Conservation (phyloP, 2,888 invertebrate genomes). For the Agrochola lychnidis region DNA sequence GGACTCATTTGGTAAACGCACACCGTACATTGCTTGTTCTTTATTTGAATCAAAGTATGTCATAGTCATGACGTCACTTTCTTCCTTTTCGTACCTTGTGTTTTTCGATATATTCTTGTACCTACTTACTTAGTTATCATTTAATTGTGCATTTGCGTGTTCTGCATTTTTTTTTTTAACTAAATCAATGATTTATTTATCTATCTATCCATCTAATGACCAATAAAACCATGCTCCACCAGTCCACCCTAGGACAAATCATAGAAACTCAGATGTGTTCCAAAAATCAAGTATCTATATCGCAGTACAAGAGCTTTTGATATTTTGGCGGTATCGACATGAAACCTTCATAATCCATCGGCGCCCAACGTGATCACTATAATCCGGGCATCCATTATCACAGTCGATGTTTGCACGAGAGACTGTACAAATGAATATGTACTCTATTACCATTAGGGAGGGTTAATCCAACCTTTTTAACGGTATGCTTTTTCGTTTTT, state of each 20-base stretch:
- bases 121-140: not conserved
- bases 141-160: not conserved
- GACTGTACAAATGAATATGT: constrained; percentile 50
- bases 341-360: constrained; percentile 52
- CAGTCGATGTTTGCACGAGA: constrained; percentile 41
- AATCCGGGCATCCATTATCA: constrained; percentile 57
- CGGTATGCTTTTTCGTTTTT: not conserved
- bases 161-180: not conserved
- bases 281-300: constrained; percentile 2
- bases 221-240: not conserved
- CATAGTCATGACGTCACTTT: too few species aligned
- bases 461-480: constrained; percentile 37
- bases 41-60: not conserved
- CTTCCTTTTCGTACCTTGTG: too few species aligned
- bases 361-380: constrained; percentile 42
- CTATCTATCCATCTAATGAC: not conserved
- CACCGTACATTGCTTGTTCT: too few species aligned
- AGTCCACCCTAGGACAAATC: too few species aligned
- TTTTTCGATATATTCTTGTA: not conserved
- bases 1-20: not conserved
- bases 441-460: constrained; percentile 46
- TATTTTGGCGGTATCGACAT: constrained; percentile 23
- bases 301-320: constrained; percentile 1
- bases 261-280: not conserved
- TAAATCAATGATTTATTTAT: not conserved